Evolutionary conservation across 2,113 vertebrate species (phyloP).

Genomic region (Brienomyrus brachyistius): DNA sequence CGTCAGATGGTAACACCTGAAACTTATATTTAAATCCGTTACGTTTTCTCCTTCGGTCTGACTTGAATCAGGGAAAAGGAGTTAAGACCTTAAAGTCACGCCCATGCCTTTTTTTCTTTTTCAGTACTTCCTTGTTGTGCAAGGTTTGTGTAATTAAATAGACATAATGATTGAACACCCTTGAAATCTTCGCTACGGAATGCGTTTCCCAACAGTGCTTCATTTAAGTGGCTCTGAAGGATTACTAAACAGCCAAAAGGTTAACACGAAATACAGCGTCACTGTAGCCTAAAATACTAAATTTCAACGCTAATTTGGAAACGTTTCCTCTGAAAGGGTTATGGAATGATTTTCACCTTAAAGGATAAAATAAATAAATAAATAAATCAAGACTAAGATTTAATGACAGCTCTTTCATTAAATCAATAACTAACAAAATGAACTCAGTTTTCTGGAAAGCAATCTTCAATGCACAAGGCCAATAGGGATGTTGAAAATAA

Average conservation of each 20-base stretch:
- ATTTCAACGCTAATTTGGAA: background rate
- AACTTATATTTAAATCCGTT: background rate
- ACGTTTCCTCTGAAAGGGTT: background rate
- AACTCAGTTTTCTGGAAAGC: background rate
- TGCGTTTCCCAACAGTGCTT: background rate
- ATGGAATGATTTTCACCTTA: background rate
- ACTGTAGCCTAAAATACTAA: background rate
- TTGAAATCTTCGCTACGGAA: background rate
- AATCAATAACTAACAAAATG: background rate
- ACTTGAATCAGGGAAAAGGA: background rate
- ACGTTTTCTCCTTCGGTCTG: background rate
- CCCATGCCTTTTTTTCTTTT: background rate
- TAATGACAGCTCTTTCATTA: background rate
- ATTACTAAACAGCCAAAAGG: background rate
- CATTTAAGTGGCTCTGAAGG: background rate
- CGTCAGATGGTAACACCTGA: background rate
- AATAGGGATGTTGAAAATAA: background rate
- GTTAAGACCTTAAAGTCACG: background rate
- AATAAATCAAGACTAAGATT: background rate
- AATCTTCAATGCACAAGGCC: background rate
- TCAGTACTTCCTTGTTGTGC: conserved; percentile 1
- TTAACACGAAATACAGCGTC: background rate
- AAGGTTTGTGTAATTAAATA: background rate
- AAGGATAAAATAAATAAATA: no score
- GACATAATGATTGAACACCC: background rate